Conservation (phyloP, 2,113 vertebrate species). For the Spea bombifrons region DNA sequence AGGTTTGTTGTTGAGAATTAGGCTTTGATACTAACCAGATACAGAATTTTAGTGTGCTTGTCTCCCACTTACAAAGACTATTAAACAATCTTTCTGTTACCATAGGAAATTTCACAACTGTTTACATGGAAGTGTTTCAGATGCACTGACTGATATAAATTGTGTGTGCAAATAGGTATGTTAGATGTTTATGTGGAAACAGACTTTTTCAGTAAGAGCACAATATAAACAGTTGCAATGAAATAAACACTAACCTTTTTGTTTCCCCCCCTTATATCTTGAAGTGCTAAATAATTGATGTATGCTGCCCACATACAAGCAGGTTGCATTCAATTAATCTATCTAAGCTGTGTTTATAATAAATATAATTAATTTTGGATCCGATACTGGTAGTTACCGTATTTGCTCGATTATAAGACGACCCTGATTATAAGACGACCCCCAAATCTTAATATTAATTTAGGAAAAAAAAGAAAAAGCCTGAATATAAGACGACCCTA, state of each 20-base stretch:
- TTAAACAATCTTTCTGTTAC: conserved; percentile 63
- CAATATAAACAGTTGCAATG: neutral
- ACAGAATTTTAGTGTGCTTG: conserved; percentile 47
- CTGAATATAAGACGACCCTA: no score
- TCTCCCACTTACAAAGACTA: conserved; percentile 52
- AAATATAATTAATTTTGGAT: conserved; percentile 7
- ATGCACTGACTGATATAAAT: conserved; percentile 52
- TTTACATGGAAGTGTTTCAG: conserved; percentile 67
- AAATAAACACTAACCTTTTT: conserved; percentile 19
- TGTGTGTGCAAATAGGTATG: conserved; percentile 30
- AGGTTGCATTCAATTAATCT: conserved; percentile 22
- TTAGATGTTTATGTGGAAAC: conserved; percentile 30
- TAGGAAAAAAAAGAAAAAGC: no score
- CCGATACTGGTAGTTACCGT: neutral
- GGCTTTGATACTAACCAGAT: conserved; percentile 58
- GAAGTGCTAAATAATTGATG: conserved; percentile 8
- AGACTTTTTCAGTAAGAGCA: conserved; percentile 18
- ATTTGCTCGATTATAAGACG: no score
- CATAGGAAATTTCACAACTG: conserved; percentile 55
- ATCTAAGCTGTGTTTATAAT: conserved; percentile 13
- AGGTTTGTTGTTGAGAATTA: conserved; percentile 51
- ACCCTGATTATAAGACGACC: no score
- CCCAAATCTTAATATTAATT: no score
- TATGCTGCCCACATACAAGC: conserved; percentile 34
- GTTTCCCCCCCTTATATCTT: neutral